Conservation (phyloP, 2,113 vertebrate species). For the Pelobates fuscus region DNA sequence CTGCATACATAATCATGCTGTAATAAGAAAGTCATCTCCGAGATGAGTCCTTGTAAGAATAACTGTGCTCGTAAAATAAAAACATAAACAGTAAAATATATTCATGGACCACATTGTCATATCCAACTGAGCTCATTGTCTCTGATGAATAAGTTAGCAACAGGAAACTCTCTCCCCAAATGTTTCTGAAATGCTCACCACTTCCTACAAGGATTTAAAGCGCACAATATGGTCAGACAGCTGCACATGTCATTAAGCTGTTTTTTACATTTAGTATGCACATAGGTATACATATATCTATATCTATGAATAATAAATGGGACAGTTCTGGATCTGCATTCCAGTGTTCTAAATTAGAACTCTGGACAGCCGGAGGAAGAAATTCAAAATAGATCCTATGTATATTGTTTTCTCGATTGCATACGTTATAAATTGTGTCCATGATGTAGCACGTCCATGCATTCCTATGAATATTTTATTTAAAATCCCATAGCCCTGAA, state of each 20-base stretch:
- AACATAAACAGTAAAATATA: conserved; percentile 1
- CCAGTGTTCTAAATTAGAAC: too few species aligned
- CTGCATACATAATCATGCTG: neutral
- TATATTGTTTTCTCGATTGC: too few species aligned
- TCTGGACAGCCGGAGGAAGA: too few species aligned
- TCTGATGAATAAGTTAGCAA: neutral
- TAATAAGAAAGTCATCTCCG: neutral
- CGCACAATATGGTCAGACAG: neutral
- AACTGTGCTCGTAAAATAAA: neutral
- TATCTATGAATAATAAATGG: neutral
- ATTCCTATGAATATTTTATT: too few species aligned
- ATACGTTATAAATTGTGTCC: too few species aligned
- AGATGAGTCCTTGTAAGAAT: neutral
- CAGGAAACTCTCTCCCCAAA: neutral
- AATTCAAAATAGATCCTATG: too few species aligned
- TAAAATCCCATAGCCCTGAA: too few species aligned
- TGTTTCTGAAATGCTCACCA: neutral
- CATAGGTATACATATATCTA: neutral
- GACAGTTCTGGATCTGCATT: too few species aligned
- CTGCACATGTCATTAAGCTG: neutral
- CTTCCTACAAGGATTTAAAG: neutral
- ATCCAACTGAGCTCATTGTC: neutral
- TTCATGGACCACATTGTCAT: neutral
- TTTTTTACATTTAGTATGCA: neutral
- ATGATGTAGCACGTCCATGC: too few species aligned